Base-by-base conservation (phyloP, 1,140 invertebrate species). In the Apis dorsata region DNA sequence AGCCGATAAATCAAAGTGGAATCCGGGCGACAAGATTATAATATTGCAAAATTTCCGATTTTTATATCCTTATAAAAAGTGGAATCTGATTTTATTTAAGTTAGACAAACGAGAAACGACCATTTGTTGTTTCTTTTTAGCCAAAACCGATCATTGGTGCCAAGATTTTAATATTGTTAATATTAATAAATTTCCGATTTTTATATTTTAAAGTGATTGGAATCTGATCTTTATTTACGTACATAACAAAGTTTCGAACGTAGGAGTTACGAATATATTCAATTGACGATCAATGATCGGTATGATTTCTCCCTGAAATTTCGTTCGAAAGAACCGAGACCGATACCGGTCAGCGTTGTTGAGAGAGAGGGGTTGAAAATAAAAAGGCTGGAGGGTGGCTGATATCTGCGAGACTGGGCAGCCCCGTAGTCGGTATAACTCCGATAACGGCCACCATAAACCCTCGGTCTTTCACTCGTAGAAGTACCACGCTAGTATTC, bases 371-470 rank as follows among this genome's bases (percentile, higher is more conserved):
- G 34, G 60, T 19, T 69, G 77, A 28, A 77, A 74, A 44, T 44
- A 44, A 66, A 66, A 85, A 69, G 66, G 21, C 79, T 82, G 79
- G 55, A 82, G 88, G 86, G 77, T 85, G 82, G 88, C 65, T 88
- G 86, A 88, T 89, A 89, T 90, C 88, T 84, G 80, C 77, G 79
- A 85, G 81, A 85, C 85, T 78, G 70, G 69, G 62, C 81, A 75
- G 28, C 44, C 84, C 80, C 70, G 62, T 53, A 76, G 79, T 76
- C 87, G 83, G 84, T 90, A 90, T 90, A 90, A 90, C 87, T 88
- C 78, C 85, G 87, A 90, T 90, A 90, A 90, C 87, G 88, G 78
- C 60, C 85, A 90, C 87, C 80, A 90, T 86, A 90, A 90, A 90
- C 85, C 84, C 85, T 87, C 83, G 85, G 88, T 73, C 87, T 90